Conservation (phyloP, 2,888 invertebrate genomes). For the Tetragonula carbonaria region DNA sequence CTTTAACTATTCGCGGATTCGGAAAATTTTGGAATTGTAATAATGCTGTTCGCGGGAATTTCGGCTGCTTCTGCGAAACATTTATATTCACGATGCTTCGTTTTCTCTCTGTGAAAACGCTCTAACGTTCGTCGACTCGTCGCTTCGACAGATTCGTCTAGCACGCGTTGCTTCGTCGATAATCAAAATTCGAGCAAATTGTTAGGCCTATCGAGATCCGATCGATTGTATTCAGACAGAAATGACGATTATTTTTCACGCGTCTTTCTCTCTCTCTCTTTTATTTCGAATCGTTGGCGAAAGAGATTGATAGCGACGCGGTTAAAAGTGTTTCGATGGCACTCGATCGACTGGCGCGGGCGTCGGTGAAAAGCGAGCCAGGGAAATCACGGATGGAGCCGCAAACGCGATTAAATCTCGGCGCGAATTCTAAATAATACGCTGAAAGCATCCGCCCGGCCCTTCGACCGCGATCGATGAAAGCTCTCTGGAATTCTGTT, state of each 20-base stretch:
- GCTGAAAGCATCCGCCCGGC: not conserved
- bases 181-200: not conserved
- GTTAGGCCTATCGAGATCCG: not conserved
- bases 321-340: slow-evolving; percentile 27
- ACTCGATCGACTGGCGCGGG: slow-evolving; percentile 7
- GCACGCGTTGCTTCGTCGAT: not conserved
- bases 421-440: slow-evolving; percentile 18
- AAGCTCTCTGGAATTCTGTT: not conserved
- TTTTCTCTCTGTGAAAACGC: no score
- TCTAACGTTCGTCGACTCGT: not conserved
- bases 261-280: not conserved
- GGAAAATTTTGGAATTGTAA: no score
- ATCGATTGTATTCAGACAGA: not conserved
- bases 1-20: no score
- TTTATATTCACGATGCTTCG: no score
- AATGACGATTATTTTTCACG: not conserved
- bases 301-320: slow-evolving; percentile 12
- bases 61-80: no score
- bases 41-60: no score
- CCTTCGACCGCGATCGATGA: not conserved
- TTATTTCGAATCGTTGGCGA: not conserved
- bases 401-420: slow-evolving; percentile 19
- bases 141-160: not conserved
- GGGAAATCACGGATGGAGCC: slow-evolving; percentile 6
- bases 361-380: slow-evolving; percentile 11